Conservation (phyloP, 2,888 invertebrate species). For the Tetheella fluctuosa region DNA sequence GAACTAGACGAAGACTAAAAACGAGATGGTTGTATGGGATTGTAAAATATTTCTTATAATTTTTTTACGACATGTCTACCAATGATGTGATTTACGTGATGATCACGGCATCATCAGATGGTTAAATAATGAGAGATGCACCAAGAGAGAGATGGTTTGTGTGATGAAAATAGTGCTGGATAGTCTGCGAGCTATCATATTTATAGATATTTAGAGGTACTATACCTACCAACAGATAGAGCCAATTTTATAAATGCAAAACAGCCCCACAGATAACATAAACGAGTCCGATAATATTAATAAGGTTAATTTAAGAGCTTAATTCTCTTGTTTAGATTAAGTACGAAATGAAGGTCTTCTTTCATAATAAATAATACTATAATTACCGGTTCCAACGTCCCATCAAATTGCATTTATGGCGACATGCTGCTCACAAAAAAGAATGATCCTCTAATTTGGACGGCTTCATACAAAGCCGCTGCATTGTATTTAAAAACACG, state of each 20-base stretch:
- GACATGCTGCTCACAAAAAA: conserved; percentile 61
- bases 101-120: too few species aligned
- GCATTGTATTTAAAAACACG: not conserved
- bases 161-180: too few species aligned
- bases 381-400: conserved; percentile 50
- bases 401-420: conserved; percentile 63
- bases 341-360: conserved; percentile 52
- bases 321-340: conserved; percentile 61
- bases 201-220: too few species aligned
- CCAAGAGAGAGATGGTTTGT: too few species aligned
- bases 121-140: too few species aligned
- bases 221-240: too few species aligned
- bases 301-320: conserved; percentile 52
- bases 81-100: too few species aligned
- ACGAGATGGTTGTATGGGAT: too few species aligned
- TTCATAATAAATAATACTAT: conserved; percentile 60
- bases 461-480: conserved; percentile 29
- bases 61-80: too few species aligned
- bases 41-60: too few species aligned
- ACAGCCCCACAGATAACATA: conserved; percentile 10
- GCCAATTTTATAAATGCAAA: not conserved
- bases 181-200: too few species aligned
- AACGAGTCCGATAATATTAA: conserved; percentile 41
- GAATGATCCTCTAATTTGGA: conserved; percentile 58
- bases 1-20: too few species aligned